phyloP scores from a whole-genome alignment of 1,140 invertebrate species.

The Anagrus nilaparvatae region DNA sequence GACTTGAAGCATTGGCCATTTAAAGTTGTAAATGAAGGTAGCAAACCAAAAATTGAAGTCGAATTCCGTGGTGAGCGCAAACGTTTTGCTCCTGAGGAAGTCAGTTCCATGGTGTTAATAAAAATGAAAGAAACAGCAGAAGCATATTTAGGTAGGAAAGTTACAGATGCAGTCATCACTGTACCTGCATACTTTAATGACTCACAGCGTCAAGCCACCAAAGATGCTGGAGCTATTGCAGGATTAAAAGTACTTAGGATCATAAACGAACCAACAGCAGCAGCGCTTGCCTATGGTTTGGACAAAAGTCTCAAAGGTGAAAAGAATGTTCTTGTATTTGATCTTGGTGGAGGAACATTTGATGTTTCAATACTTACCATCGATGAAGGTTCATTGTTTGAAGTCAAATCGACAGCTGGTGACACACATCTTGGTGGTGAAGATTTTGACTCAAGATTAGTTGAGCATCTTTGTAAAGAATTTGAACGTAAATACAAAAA shows the following conservation, averaged over 20 bases:
- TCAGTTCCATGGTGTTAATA: conserved; percentile 74
- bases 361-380: conserved; percentile 82
- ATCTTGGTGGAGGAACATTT: conserved; percentile 63
- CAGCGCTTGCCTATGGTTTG: conserved; percentile 73
- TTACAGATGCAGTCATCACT: conserved; percentile 57
- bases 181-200: conserved; percentile 65
- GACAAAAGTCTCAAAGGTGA: conserved; percentile 74
- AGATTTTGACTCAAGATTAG: conserved; percentile 73
- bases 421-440: conserved; percentile 67
- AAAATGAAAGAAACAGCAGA: conserved; percentile 66
- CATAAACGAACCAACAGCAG: conserved; percentile 72
- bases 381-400: conserved; percentile 70
- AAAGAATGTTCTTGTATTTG: conserved; percentile 62
- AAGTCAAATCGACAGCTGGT: conserved; percentile 69
- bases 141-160: conserved; percentile 44
- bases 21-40: conserved; percentile 52
- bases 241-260: conserved; percentile 72
- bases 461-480: conserved; percentile 60
- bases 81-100: conserved; percentile 73
- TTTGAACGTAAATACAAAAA: conserved; percentile 44
- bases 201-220: conserved; percentile 55
- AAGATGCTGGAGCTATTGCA: conserved; percentile 67
- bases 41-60: conserved; percentile 67
- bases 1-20: conserved; percentile 79
- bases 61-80: conserved; percentile 69